Conservation (phyloP, 2,113 vertebrate genomes). For the Dolichotis patagonum region DNA sequence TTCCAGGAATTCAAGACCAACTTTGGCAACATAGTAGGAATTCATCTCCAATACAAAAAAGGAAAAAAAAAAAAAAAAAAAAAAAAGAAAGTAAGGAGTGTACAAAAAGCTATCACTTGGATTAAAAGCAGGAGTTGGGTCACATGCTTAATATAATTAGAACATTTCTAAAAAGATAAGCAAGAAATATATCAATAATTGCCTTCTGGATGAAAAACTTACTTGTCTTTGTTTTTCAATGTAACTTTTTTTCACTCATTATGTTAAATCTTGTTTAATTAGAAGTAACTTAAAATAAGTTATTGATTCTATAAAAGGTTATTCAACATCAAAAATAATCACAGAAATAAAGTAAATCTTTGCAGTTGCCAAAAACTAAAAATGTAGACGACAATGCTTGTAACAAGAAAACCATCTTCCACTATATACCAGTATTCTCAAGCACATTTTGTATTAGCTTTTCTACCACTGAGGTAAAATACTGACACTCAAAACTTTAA, state of each 20-base stretch:
- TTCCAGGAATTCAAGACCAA: neutral
- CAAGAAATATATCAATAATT: neutral
- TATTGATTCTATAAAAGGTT: neutral
- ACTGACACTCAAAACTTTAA: neutral
- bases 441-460: neutral
- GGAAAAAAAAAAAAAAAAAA: neutral
- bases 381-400: neutral
- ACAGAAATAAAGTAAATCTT: neutral
- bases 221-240: neutral
- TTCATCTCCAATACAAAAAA: neutral
- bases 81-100: neutral
- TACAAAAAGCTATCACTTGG: neutral
- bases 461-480: neutral
- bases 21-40: neutral
- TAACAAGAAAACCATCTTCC: neutral
- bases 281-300: constrained; percentile 23
- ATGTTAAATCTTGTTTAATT: neutral
- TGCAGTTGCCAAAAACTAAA: neutral
- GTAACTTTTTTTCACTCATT: neutral
- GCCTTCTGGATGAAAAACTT: neutral
- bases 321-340: neutral
- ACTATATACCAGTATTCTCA: neutral
- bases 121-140: neutral
- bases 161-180: neutral
- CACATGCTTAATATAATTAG: neutral